Conservation (phyloP, 2,888 invertebrate genomes). For the Mythimna loreyi region DNA sequence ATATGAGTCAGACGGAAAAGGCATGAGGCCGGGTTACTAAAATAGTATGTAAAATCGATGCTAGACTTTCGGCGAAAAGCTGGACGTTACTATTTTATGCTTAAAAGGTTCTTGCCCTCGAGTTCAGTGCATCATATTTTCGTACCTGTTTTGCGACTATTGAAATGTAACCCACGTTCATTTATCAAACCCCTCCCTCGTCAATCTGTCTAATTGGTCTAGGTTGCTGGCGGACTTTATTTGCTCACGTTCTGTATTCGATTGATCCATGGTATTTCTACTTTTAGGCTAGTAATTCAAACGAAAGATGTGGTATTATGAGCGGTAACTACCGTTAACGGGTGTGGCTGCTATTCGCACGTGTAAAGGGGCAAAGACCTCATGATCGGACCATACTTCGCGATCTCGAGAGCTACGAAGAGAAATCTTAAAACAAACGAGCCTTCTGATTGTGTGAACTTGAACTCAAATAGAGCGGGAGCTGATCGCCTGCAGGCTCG, state of each 20-base stretch:
- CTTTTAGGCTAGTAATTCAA: constrained; percentile 59
- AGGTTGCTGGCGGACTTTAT: constrained; percentile 40
- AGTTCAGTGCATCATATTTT: constrained; percentile 49
- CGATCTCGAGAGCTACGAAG: constrained; percentile 50
- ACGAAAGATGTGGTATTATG: constrained; percentile 71
- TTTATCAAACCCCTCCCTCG: constrained; percentile 33
- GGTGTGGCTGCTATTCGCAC: constrained; percentile 81
- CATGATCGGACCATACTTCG: constrained; percentile 71
- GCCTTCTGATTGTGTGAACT: constrained; percentile 51
- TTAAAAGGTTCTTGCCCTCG: constrained; percentile 40
- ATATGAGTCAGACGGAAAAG: constrained; percentile 29
- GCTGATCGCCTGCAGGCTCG: constrained; percentile 39
- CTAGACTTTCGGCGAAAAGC: constrained; percentile 34
- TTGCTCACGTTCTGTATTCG: constrained; percentile 51
- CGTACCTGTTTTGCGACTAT: constrained; percentile 31
- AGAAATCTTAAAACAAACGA: constrained; percentile 56
- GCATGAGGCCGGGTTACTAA: constrained; percentile 31
- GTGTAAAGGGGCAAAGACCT: constrained; percentile 81
- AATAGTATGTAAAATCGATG: constrained; percentile 53
- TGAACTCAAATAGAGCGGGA: constrained; percentile 46
- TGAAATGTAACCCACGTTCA: constrained; percentile 38
- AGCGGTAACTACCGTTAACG: constrained; percentile 80
- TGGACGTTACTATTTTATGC: constrained; percentile 41
- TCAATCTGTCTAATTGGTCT: constrained; percentile 48
- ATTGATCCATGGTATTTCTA: constrained; percentile 62